These are phyloP conservation scores for Microchirus variegatus DNA, from an alignment of 2,797 vertebrate genomes.

Conservation along the genomic window DNA sequence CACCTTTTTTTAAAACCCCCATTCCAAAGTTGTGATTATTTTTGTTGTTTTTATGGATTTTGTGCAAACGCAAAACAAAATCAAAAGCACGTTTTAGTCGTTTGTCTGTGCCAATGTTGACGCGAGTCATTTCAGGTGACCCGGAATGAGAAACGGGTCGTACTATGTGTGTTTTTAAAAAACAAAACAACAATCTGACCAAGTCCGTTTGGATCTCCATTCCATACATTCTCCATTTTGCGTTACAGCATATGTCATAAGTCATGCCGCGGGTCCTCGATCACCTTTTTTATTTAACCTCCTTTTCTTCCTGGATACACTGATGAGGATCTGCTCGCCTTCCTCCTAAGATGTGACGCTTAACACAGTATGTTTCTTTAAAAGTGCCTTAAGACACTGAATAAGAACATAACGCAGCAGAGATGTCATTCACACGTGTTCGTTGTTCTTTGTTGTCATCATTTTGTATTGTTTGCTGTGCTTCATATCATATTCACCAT, in stretches of 20 bases:
- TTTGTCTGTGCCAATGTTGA: neutral
- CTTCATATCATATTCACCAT: conserved; percentile 81
- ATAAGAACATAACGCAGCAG: conserved; percentile 84
- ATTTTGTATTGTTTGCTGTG: conserved; percentile 81
- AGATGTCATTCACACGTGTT: conserved; percentile 33
- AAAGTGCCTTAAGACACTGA: conserved; percentile 98
- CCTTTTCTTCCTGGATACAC: conserved; percentile 20
- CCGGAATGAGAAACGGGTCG: no score
- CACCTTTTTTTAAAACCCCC: no score
- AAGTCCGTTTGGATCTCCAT: no score
- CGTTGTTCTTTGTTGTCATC: no score
- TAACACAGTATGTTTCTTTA: conserved; percentile 85
- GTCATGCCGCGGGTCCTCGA: no score
- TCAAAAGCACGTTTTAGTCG: neutral
- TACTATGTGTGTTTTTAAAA: no score
- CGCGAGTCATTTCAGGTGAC: no score
- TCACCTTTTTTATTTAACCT: neutral
- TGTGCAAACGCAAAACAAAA: neutral
- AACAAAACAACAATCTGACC: no score
- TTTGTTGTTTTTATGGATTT: neutral
- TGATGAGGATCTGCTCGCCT: conserved; percentile 20
- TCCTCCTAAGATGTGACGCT: conserved; percentile 31
- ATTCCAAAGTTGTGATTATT: neutral
- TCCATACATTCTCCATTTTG: no score
- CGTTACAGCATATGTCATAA: no score